Base-by-base conservation (phyloP, 2,888 invertebrate genomes). In the Hyppa rectilinea region DNA sequence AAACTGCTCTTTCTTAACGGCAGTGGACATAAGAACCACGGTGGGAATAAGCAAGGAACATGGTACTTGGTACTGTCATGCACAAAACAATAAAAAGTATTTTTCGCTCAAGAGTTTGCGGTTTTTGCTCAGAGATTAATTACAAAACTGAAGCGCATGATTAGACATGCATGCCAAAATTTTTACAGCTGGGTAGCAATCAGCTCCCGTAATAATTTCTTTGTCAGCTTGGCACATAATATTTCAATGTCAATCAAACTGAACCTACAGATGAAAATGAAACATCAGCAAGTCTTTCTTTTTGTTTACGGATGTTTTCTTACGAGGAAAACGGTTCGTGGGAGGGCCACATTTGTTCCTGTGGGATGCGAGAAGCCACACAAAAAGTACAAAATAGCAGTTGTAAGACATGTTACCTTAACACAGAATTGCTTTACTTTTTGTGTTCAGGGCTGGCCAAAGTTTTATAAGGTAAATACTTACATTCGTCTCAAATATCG, bases 281-380 rank as follows among this genome's bases (percentile, higher is more conserved):
- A 75, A 80, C 49, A 68, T 81, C 73, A 75, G 45, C 53, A 53
- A 38, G 9, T 74, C 50, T 38, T 81, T 60, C 31, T 80, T 78
- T 67, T 72, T 72, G 75, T 71, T 59, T 55, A 53, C 71, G 77
- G 61, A 71, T 78, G 65, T 83, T 80, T 81, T 78, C 75, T 81
- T 75, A 78, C 78, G 71, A 74, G 55, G 56, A 58, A 55, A 63
- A 53, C 62, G 52, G 34, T 31, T 81, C 81, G 76, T 80, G 85
- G 76, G 84, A 80, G 84, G 85, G 80, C 85, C 53, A 36, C 76
- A 75, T 79, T 84, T 77, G 81, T 80, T 71, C 79, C 63, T 67
- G 64, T 52, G 61, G 60, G 75, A 73, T 47, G 75, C 47, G 60
- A 75, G 80, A 70, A 74, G 56, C 49, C 34, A 76, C 73, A 76